Base-by-base conservation (phyloP, 2,888 invertebrate genomes). In the Caenorhabditis afra region DNA sequence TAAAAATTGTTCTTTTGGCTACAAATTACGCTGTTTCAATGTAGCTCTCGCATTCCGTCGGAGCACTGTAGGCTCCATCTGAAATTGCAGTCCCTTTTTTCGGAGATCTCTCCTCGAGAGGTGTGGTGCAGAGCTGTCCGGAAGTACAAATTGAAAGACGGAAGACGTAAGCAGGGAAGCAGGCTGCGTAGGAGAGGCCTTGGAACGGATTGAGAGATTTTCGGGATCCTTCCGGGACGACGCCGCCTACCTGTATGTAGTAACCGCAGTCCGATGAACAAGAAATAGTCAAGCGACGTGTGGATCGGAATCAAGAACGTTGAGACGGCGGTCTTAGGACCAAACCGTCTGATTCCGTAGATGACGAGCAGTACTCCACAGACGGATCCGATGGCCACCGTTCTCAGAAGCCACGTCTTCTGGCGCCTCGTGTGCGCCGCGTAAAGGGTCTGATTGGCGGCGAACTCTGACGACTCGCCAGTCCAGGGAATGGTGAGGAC, bases 361-460 rank as follows among this genome's bases (percentile, higher is more conserved):
- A 87, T 85, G 0, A 86, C 78, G 1, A 89, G 89, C 18, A 87
- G 83, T 5, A 89, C 85, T 29, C 89, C 87, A 23, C 86, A 59
- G 39, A 89, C 80, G n/a, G 89, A 85, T 20, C 89, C 89, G 18
- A 89, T 83, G 18, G 89, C 89, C 2, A 89, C 88, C 0, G 87
- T 75, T 61, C 87, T 86, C 73, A 89, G 87, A 3, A 89, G 81
- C 45, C 79, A 73, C 41, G 87, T 88, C 45, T 86, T 73, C 61
- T 88, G 84, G 14, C 81, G 68, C 49, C 84, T 78, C 10, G 73
- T 73, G 78, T 87, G 89, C 41, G 88, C 89, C 11, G 70, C 66
- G 70, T 87, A 84, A 8, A 58, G 62, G 0, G 83, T 83, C 22
- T 81, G 68, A 29, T 84, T 84, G 1, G n/a, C 65, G 16, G 75